Base-by-base conservation (phyloP, 2,113 vertebrate genomes). In the Prochilodus magdalenae region DNA sequence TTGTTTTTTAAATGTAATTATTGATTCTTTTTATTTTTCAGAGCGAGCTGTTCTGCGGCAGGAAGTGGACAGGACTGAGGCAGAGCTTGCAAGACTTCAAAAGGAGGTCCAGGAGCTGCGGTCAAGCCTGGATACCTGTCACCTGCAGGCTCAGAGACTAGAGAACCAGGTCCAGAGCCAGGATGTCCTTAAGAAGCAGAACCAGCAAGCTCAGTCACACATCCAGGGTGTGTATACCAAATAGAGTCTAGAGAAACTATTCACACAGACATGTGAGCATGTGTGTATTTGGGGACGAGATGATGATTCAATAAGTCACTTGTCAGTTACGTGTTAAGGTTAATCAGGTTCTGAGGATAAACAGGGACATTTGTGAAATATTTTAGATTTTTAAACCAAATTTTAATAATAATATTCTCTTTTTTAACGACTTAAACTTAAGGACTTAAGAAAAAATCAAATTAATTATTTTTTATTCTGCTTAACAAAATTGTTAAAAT, bases 11-110 rank as follows among this genome's bases (percentile, higher is more conserved):
- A 3, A 36, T 36, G 36, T 36, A n/a, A n/a, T n/a, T n/a, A n/a
- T n/a, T n/a, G n/a, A n/a, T 36, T 36, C 7, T 7, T 36, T 10
- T 47, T 53, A 0, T 4, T 77, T 83, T 75, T 30, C 60, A 96
- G 96, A 95, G 87, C 88, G 92, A 51, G 87, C 89, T 53, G 89
- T 66, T 65, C 4, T 95, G 86, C 93, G 92, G 57, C 89, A 91
- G 91, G 91, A 72, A 40, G 74, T 95, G 83, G 86, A 73, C 7
- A 83, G 81, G 26, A 88, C 87, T 22, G 92, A 91, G 87, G 73
- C 73, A 75, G 93, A 92, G 86, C 93, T 92, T 0, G 44, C 84
- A 0, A 79, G 88, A 29, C 93, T 95, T 3, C 93, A 93, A 75
- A 89, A 91, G 80, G 93, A 95, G 82, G 84, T 95, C 7, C 89